Percentiles rank a stretch among this genome's conserved stretches.
These are phyloP conservation scores for Chaenodraco wilsoni DNA, from an alignment of 2,797 vertebrate genomes.

Conservation along the genomic window DNA sequence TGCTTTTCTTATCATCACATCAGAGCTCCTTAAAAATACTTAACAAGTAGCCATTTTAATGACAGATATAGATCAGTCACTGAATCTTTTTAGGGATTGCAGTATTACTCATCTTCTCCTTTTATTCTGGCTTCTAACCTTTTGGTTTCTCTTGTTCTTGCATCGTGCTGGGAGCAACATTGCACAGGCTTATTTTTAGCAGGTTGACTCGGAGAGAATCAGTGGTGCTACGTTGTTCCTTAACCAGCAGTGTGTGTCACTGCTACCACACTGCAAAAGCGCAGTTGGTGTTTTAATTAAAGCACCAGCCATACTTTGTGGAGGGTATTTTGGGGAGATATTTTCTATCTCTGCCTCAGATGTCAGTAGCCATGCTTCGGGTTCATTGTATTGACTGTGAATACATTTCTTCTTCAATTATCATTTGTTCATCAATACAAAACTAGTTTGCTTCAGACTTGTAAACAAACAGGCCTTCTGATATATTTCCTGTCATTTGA, in stretches of 20 bases:
- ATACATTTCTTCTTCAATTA: constrained; percentile 1
- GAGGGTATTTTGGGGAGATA: neutral
- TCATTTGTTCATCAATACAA: neutral
- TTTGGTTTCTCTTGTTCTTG: constrained; percentile 58
- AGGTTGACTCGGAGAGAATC: constrained; percentile 69
- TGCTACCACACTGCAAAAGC: constrained; percentile 41
- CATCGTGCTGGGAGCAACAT: constrained; percentile 56
- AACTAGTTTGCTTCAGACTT: constrained; percentile 19
- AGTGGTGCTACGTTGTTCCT: constrained; percentile 37
- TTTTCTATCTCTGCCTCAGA: neutral
- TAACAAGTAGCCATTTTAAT: neutral
- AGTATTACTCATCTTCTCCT: constrained; percentile 35
- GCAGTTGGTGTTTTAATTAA: constrained; percentile 36
- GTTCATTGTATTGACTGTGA: neutral
- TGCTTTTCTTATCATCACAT: neutral
- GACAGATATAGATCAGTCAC: constrained; percentile 5
- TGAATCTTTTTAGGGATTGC: constrained; percentile 20
- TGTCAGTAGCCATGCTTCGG: neutral
- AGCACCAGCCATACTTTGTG: neutral
- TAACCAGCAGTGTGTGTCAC: constrained; percentile 49
- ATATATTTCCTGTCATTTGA: constrained; percentile 50
- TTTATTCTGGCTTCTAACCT: constrained; percentile 59
- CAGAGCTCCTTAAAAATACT: neutral
- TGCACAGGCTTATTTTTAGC: constrained; percentile 78
- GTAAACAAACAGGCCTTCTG: constrained; percentile 50